phyloP scores from a whole-genome alignment of 2,888 invertebrate species.

The Drosophila macrospina region DNA sequence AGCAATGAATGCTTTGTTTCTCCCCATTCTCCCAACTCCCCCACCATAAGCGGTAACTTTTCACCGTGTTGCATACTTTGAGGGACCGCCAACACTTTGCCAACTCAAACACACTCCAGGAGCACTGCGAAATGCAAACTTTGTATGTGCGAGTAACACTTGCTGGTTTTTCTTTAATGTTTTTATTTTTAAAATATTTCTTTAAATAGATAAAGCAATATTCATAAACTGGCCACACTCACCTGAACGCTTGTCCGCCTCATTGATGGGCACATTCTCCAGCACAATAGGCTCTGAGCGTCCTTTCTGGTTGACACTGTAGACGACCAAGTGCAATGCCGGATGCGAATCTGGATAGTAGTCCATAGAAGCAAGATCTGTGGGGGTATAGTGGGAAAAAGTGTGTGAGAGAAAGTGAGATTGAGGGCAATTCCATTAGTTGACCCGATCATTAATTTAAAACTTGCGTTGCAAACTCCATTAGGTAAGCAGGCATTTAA shows the following conservation, averaged over 20 bases:
- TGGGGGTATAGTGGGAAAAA: slow-evolving; percentile 3
- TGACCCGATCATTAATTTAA: slow-evolving; percentile 72
- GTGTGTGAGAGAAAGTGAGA: slow-evolving; percentile 1
- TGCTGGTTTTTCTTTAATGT: slow-evolving; percentile 1
- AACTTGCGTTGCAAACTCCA: slow-evolving; percentile 71
- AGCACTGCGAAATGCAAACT: slow-evolving; percentile 60
- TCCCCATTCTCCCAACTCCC: neutral
- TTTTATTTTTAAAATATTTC: slow-evolving; percentile 4
- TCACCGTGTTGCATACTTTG: slow-evolving; percentile 50
- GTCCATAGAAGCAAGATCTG: slow-evolving; percentile 85
- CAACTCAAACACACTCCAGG: slow-evolving; percentile 50
- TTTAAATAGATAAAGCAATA: slow-evolving; percentile 20
- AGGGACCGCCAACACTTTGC: slow-evolving; percentile 45
- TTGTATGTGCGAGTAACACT: slow-evolving; percentile 50
- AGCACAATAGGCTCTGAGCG: slow-evolving; percentile 92
- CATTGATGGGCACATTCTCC: slow-evolving; percentile 94
- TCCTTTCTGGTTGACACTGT: slow-evolving; percentile 94
- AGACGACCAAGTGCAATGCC: slow-evolving; percentile 91
- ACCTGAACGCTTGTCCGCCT: slow-evolving; percentile 94
- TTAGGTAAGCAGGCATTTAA: slow-evolving; percentile 79
- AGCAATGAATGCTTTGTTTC: slow-evolving; percentile 70
- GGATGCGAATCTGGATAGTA: slow-evolving; percentile 86
- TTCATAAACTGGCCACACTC: slow-evolving; percentile 71
- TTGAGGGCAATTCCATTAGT: slow-evolving; percentile 44
- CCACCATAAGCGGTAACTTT: slow-evolving; percentile 41